Evolutionary conservation across 2,888 invertebrate genomes (phyloP).

Genomic region (Allygus modestus): DNA sequence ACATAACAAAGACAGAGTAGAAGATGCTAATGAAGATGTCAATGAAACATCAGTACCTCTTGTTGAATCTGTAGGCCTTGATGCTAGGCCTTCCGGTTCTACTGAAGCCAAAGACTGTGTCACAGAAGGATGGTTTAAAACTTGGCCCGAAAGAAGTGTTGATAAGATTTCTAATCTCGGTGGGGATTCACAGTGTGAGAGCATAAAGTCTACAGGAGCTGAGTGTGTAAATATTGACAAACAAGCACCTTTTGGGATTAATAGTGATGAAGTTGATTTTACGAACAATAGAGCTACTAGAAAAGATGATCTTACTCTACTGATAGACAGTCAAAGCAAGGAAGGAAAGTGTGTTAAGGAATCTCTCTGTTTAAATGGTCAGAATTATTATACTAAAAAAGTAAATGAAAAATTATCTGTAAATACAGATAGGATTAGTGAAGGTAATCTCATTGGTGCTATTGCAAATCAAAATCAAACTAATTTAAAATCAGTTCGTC

Average conservation of each 20-base stretch:
- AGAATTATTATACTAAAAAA: no score
- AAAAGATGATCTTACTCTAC: neutral
- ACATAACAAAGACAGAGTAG: constrained; percentile 22
- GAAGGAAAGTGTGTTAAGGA: neutral
- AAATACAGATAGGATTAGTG: neutral
- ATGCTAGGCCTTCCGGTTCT: neutral
- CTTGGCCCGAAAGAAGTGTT: constrained; percentile 76
- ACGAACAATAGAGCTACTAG: neutral
- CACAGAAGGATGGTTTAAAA: constrained; percentile 75
- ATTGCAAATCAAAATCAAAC: neutral
- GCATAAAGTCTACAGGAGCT: neutral
- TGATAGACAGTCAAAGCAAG: neutral
- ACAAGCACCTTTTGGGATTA: neutral
- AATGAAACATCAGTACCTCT: constrained; percentile 58
- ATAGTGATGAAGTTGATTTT: neutral
- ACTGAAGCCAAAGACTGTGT: constrained; percentile 47
- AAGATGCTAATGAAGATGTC: constrained; percentile 54
- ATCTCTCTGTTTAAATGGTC: no score
- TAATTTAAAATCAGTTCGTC: constrained; percentile 74
- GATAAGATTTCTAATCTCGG: constrained; percentile 72
- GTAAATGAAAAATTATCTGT: neutral
- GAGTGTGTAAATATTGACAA: neutral
- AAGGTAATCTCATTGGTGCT: constrained; percentile 12
- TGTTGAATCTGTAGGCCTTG: constrained; percentile 17
- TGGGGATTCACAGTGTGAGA: constrained; percentile 19